Evolutionary conservation across 2,797 vertebrate genomes (phyloP).

Genomic region (Valencia hispanica): DNA sequence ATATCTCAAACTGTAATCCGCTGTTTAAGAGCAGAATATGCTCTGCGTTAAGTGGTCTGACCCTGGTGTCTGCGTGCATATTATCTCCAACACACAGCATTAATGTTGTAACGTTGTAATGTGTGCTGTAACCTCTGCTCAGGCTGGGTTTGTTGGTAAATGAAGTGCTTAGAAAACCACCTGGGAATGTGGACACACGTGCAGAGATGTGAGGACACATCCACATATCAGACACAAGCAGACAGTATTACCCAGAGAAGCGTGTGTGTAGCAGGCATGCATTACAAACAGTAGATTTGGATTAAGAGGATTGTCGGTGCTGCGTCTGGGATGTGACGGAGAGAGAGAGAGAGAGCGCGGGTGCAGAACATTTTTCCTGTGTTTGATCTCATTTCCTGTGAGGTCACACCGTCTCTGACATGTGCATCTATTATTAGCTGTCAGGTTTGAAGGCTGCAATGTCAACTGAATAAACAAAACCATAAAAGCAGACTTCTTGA

Average conservation of each 20-base stretch:
- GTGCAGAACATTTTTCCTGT: slow-evolving; percentile 19
- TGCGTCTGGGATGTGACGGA: slow-evolving; percentile 28
- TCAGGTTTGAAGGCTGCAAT: background rate
- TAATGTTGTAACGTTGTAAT: no score
- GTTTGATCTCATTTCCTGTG: slow-evolving; percentile 48
- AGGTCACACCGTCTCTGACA: slow-evolving; percentile 34
- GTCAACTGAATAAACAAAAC: background rate
- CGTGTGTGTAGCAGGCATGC: background rate
- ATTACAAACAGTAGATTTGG: slow-evolving; percentile 21
- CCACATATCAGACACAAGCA: slow-evolving; percentile 4
- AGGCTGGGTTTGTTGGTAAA: slow-evolving; percentile 50
- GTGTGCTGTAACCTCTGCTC: slow-evolving; percentile 24
- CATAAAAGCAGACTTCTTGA: background rate
- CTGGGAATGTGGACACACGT: slow-evolving; percentile 12
- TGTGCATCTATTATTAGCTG: slow-evolving; percentile 10
- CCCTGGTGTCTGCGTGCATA: slow-evolving; percentile 22
- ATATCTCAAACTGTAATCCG: slow-evolving; percentile 42
- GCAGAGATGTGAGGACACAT: slow-evolving; percentile 1
- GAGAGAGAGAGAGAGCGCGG: background rate
- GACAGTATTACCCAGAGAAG: background rate
- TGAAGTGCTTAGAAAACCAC: slow-evolving; percentile 47
- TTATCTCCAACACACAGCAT: slow-evolving; percentile 32
- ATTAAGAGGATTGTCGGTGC: slow-evolving; percentile 45
- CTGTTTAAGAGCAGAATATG: slow-evolving; percentile 30
- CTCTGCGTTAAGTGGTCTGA: slow-evolving; percentile 29